These are phyloP conservation scores for Drosophila emarginata DNA, from an alignment of 2,888 invertebrate genomes.

Conservation along the genomic window DNA sequence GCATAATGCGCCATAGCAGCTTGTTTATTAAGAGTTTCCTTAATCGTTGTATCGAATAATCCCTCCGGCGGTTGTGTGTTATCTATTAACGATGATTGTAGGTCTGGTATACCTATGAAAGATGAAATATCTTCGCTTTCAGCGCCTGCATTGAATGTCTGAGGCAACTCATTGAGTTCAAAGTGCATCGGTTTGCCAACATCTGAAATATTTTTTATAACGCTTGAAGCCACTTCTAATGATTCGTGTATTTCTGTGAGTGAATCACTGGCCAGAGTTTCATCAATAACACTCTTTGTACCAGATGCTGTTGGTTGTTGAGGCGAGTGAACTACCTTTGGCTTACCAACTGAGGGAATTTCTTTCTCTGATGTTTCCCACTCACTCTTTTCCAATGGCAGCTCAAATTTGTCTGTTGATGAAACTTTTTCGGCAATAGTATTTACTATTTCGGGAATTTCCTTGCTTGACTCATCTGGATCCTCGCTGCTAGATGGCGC, in stretches of 20 bases:
- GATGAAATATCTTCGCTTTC: conserved; percentile 72
- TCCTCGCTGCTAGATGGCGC: conserved; percentile 71
- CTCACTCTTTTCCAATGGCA: conserved; percentile 80
- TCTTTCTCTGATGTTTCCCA: conserved; percentile 81
- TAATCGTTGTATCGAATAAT: conserved; percentile 56
- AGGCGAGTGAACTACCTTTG: conserved; percentile 78
- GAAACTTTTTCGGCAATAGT: conserved; percentile 53
- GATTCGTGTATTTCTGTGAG: conserved; percentile 89
- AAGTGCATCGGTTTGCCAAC: conserved; percentile 89
- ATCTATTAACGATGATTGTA: conserved; percentile 57
- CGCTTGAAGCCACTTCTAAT: conserved; percentile 87
- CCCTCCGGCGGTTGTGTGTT: conserved; percentile 56
- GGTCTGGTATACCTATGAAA: conserved; percentile 77
- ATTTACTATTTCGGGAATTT: conserved; percentile 72
- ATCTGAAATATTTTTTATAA: conserved; percentile 86
- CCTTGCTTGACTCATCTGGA: conserved; percentile 75
- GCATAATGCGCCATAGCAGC: conserved; percentile 70
- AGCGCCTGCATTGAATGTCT: conserved; percentile 46
- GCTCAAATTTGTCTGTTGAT: conserved; percentile 66
- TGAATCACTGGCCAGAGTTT: conserved; percentile 85
- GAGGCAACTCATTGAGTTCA: conserved; percentile 85
- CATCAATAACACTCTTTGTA: conserved; percentile 78
- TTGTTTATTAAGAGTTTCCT: conserved; percentile 69
- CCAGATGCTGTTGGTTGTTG: conserved; percentile 42
- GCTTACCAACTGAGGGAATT: conserved; percentile 62